A percentile compares a stretch with the other conserved stretches of the same genome.
Evolutionary conservation across 2,113 vertebrate genomes (phyloP).

Genomic region (Xenopus tropicalis): DNA sequence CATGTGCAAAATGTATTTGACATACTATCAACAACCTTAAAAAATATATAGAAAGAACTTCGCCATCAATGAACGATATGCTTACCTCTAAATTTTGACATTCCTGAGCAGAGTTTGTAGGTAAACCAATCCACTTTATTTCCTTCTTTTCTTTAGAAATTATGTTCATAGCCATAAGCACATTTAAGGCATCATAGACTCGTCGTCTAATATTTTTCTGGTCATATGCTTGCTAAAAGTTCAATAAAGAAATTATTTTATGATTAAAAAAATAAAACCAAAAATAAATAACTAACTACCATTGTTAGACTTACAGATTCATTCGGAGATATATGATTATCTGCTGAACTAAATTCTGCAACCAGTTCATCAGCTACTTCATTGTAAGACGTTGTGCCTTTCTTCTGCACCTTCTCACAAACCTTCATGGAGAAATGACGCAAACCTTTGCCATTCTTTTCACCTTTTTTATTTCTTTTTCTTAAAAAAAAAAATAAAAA

Average conservation of each 20-base stretch:
- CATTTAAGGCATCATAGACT: constrained; percentile 96
- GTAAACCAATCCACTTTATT: constrained; percentile 97
- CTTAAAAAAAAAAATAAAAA: constrained; percentile 57
- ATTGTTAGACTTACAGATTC: constrained; percentile 76
- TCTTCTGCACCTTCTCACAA: constrained; percentile 97
- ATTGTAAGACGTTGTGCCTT: constrained; percentile 96
- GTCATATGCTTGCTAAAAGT: constrained; percentile 84
- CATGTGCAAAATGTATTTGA: too few relatives aligned
- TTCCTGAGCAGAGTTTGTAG: constrained; percentile 98
- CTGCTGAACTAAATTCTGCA: constrained; percentile 93
- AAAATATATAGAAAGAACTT: too few relatives aligned
- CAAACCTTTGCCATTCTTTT: constrained; percentile 96
- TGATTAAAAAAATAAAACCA: constrained; percentile 4
- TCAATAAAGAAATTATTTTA: too few relatives aligned
- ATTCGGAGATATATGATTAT: constrained; percentile 92
- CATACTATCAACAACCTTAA: too few relatives aligned
- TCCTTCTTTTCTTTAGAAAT: constrained; percentile 99
- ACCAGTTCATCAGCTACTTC: constrained; percentile 97
- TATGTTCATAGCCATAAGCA: constrained; percentile 99
- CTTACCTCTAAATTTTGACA: constrained; percentile 95
- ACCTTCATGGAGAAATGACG: constrained; percentile 99
- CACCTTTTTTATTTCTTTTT: constrained; percentile 94
- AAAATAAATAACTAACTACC: too few relatives aligned
- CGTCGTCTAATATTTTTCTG: constrained; percentile 98
- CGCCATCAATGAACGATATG: background rate